Base-by-base conservation (phyloP, 2,797 vertebrate genomes). In the Labeo calbasu region DNA sequence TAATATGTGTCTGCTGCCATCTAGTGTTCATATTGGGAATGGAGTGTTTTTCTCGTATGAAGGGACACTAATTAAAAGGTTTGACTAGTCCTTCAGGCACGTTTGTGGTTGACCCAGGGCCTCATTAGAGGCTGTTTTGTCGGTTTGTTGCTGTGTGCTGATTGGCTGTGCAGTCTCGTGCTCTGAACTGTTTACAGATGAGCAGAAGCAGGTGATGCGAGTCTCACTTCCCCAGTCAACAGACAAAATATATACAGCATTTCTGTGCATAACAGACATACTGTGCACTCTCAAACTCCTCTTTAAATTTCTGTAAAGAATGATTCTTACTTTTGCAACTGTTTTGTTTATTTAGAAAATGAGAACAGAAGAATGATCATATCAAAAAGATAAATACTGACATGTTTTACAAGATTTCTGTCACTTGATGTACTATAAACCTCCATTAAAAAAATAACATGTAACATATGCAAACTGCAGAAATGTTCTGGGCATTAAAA, bases 171-270 rank as follows among this genome's bases (percentile, higher is more conserved):
- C n/a, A 28, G 23, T 28, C 61, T 63, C 13, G 25, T 15, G 61
- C 65, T 40, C 65, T 5, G 19, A 68, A 21, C 65, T 1, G 17
- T 75, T 55, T 23, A 77, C 23, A 63, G 43, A 46, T 63, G 91
- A 93, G 81, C 92, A 94, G 87, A 93, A 90, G 9, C 92, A 94
- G 87, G 48, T 79, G 21, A 80, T 23, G 28, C 59, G 12, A 28
- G 28, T 70, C 19, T 55, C 32, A 57, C 32, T 43, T 72, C 7
- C 51, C 10, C n/a, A 46, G 75, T 59, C 40, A 15, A 77, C 55
- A 71, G 51, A 43, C 61, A 71, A 71, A 57, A 81, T 59, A 46
- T 8, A 61, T 13, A 14, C 68, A 15, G n/a, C 53, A 21, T 48
- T 19, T 70, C 48, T 46, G 21, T 55, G 63, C 43, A 57, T 7